Evolutionary conservation across 2,888 invertebrate genomes (phyloP).

Genomic region (Anaspis maculata): DNA sequence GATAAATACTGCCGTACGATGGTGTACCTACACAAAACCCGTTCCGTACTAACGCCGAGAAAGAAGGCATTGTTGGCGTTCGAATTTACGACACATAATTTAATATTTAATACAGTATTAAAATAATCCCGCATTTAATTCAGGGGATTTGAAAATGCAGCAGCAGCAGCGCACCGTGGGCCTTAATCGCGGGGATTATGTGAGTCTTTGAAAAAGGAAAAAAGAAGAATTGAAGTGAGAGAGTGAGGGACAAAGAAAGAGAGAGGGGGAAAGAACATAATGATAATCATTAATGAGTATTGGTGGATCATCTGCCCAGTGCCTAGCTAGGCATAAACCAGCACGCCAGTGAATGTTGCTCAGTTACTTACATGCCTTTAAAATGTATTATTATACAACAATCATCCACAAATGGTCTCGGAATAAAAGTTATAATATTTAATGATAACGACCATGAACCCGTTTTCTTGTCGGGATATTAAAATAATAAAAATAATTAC

Average conservation of each 20-base stretch:
- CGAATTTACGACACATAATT: constrained; percentile 28
- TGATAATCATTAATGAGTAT: no score
- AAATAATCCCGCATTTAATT: constrained; percentile 9
- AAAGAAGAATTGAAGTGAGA: no score
- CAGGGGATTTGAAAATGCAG: no score
- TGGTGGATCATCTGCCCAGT: no score
- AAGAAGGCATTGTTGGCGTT: constrained; percentile 23
- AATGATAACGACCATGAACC: constrained; percentile 45
- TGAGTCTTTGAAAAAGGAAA: no score
- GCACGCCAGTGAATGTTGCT: constrained; percentile 19
- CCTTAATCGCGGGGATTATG: no score
- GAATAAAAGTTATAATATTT: constrained; percentile 45
- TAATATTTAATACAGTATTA: constrained; percentile 28
- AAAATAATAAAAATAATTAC: constrained; percentile 44
- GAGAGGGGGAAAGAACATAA: no score
- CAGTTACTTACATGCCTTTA: constrained; percentile 35
- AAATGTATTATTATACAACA: constrained; percentile 41
- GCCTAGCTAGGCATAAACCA: no score
- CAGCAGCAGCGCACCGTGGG: no score
- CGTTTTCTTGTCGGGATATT: constrained; percentile 41
- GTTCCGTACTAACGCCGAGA: constrained; percentile 14
- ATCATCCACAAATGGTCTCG: constrained; percentile 39
- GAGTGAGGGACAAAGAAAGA: no score
- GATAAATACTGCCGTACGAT: constrained; percentile 14
- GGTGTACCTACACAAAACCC: constrained; percentile 21